phyloP scores from a whole-genome alignment of 2,797 vertebrate species.

The Sardinella longiceps region DNA sequence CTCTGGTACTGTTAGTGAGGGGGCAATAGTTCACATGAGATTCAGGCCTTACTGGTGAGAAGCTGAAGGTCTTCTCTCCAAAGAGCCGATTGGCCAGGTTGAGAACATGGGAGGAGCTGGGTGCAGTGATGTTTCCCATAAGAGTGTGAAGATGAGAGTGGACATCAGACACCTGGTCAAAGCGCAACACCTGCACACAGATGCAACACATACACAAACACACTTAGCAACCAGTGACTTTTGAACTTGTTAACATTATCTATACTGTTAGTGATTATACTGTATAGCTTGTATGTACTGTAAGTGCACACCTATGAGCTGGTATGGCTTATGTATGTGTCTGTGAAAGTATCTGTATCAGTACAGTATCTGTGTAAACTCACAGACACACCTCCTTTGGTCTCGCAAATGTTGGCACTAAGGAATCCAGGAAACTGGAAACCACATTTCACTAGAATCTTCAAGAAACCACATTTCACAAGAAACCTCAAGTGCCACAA shows the following conservation, averaged over 20 bases:
- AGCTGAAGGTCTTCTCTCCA: constrained; percentile 83
- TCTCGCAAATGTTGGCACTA: not conserved
- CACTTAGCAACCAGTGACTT: not conserved
- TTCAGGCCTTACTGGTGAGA: constrained; percentile 63
- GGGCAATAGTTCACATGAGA: too few relatives aligned
- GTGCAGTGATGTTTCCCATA: constrained; percentile 79
- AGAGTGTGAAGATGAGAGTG: constrained; percentile 81
- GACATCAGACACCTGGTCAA: constrained; percentile 69
- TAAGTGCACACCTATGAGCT: not conserved
- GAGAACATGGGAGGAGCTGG: constrained; percentile 76
- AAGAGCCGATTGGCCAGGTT: constrained; percentile 88
- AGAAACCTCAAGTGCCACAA: not conserved
- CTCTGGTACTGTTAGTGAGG: too few relatives aligned
- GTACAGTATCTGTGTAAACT: not conserved
- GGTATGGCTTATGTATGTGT: not conserved
- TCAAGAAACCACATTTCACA: not conserved
- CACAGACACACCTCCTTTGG: not conserved
- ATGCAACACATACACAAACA: constrained; percentile 25
- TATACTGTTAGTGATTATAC: not conserved
- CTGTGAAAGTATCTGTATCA: not conserved
- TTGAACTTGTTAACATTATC: not conserved
- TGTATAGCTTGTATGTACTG: not conserved
- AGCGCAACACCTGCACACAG: constrained; percentile 66
- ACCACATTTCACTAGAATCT: not conserved
- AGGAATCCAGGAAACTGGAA: not conserved